phyloP scores from a whole-genome alignment of 2,113 vertebrate species.

The Probosciger aterrimus region DNA sequence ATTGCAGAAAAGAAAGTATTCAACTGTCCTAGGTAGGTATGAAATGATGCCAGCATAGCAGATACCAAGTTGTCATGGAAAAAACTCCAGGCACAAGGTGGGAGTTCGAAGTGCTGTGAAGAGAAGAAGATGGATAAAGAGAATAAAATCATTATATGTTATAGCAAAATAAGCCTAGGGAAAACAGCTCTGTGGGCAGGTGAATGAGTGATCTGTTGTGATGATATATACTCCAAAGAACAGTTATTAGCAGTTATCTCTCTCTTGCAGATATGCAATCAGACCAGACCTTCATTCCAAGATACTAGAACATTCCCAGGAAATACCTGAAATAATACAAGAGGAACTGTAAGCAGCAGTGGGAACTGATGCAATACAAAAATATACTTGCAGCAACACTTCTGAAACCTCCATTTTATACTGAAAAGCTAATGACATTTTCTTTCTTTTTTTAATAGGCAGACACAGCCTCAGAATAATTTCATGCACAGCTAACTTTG shows the following conservation, averaged over 20 bases:
- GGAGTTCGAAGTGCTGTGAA: background rate
- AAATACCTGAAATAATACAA: slow-evolving; percentile 24
- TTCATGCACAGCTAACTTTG: background rate
- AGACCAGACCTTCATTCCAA: background rate
- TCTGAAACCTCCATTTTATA: background rate
- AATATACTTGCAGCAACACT: background rate
- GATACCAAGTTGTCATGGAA: background rate
- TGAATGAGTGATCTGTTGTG: background rate
- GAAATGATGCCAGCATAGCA: background rate
- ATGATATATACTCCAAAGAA: background rate
- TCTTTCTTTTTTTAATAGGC: background rate
- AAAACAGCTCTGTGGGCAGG: background rate
- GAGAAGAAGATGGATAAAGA: background rate
- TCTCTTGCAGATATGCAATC: background rate
- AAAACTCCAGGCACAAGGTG: background rate
- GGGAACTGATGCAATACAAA: slow-evolving; percentile 6
- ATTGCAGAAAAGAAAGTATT: background rate
- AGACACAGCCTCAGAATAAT: background rate
- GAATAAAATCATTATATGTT: background rate
- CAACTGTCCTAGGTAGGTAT: background rate
- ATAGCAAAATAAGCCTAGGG: background rate
- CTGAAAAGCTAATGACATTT: background rate
- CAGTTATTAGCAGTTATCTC: background rate
- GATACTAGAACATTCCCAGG: background rate
- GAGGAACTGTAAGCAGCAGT: background rate